These are phyloP conservation scores for Delichon dasypus DNA, from an alignment of 2,797 vertebrate genomes.

Conservation along the genomic window DNA sequence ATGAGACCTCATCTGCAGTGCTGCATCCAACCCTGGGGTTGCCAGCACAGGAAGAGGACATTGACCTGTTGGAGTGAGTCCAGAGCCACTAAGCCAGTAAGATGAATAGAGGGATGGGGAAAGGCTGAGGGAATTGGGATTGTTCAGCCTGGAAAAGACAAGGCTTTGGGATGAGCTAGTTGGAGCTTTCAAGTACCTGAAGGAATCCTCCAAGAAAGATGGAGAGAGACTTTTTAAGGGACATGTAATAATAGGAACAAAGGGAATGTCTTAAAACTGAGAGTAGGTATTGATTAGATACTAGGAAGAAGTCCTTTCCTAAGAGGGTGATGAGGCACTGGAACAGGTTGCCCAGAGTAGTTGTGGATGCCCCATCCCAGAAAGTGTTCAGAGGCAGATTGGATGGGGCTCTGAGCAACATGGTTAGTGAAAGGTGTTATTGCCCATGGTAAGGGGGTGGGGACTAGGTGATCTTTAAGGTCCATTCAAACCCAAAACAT, in stretches of 20 bases:
- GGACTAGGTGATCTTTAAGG: background rate
- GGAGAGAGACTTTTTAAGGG: background rate
- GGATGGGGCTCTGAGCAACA: background rate
- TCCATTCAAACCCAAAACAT: background rate
- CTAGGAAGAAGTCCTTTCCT: background rate
- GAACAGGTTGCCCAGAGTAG: background rate
- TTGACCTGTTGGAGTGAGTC: background rate
- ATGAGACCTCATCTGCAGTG: background rate
- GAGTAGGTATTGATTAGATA: background rate
- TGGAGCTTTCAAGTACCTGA: background rate
- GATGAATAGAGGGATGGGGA: background rate
- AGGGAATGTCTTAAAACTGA: background rate
- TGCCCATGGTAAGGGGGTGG: fast-evolving
- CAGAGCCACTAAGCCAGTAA: background rate
- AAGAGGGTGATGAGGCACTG: background rate
- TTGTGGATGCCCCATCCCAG: background rate
- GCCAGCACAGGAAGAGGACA: background rate
- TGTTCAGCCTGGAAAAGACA: background rate
- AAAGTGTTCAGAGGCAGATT: background rate
- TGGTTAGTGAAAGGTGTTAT: background rate
- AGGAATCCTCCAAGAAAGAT: background rate
- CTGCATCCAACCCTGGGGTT: background rate
- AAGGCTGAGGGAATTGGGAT: background rate
- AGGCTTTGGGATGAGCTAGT: background rate
- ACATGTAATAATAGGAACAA: background rate